Evolutionary conservation across 1,140 invertebrate genomes (phyloP).

Genomic region (Spodoptera litura): DNA sequence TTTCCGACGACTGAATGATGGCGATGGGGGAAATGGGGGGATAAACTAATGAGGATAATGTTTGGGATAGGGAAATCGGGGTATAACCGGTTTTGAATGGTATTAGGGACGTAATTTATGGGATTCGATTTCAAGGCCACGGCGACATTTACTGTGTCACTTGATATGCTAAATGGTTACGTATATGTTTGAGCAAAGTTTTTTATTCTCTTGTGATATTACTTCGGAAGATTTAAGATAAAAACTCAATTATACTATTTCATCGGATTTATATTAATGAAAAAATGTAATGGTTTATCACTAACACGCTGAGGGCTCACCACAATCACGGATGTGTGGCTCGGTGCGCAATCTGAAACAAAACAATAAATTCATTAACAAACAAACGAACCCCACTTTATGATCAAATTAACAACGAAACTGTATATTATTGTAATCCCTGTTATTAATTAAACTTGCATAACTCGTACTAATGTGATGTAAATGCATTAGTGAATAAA

Average conservation of each 20-base stretch:
- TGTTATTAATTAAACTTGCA: constrained; percentile 23
- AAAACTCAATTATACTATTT: too few species aligned
- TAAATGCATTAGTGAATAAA: constrained; percentile 34
- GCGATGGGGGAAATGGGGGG: constrained; percentile 36
- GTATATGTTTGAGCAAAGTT: too few species aligned
- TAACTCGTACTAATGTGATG: constrained; percentile 26
- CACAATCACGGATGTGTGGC: constrained; percentile 10
- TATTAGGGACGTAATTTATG: constrained; percentile 31
- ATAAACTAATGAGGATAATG: constrained; percentile 46
- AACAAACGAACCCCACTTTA: constrained; percentile 20
- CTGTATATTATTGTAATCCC: constrained; percentile 22
- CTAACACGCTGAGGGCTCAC: not conserved
- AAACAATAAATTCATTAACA: constrained; percentile 14
- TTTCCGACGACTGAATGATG: constrained; percentile 40
- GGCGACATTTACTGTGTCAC: too few species aligned
- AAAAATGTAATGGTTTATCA: not conserved
- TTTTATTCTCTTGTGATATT: too few species aligned
- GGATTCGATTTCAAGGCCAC: not conserved
- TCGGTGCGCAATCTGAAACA: not conserved
- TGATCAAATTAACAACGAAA: constrained; percentile 18
- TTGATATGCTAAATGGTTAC: too few species aligned
- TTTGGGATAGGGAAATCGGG: constrained; percentile 42
- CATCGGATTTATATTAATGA: not conserved
- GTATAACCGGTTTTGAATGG: constrained; percentile 35
- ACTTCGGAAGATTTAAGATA: too few species aligned